These are phyloP conservation scores for Uria lomvia DNA, from an alignment of 2,113 vertebrate genomes.

Conservation along the genomic window DNA sequence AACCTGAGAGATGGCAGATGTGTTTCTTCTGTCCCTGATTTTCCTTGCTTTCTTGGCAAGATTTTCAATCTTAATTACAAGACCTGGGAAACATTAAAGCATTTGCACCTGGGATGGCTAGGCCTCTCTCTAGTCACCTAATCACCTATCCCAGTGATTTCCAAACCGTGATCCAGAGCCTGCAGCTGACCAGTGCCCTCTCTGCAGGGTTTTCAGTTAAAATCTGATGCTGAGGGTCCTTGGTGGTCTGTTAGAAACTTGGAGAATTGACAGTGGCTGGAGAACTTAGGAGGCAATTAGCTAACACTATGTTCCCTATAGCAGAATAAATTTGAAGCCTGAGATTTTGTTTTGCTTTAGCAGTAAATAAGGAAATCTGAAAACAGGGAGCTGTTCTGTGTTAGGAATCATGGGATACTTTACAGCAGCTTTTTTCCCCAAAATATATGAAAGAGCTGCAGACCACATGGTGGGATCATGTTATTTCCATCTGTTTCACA, in stretches of 20 bases:
- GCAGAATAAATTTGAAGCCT: background rate
- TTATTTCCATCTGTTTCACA: background rate
- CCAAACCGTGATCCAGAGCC: background rate
- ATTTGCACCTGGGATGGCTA: background rate
- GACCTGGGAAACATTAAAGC: background rate
- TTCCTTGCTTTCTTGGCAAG: background rate
- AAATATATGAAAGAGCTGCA: background rate
- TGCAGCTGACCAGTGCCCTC: background rate
- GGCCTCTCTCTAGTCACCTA: background rate
- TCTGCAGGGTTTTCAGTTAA: background rate
- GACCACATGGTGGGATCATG: background rate
- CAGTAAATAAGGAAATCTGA: background rate
- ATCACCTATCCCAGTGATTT: background rate
- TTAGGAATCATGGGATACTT: background rate
- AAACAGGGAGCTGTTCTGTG: background rate
- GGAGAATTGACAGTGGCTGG: background rate
- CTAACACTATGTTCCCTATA: background rate
- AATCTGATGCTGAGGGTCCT: background rate
- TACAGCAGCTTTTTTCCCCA: background rate
- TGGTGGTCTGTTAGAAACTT: background rate
- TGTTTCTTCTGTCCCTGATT: background rate
- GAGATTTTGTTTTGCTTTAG: background rate
- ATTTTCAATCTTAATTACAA: background rate
- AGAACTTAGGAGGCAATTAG: background rate
- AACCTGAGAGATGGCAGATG: background rate